Evolutionary conservation across 1,140 invertebrate species (phyloP), one percentile per base, ranked within the genome.

Genomic region (Scaptomyza montana): DNA sequence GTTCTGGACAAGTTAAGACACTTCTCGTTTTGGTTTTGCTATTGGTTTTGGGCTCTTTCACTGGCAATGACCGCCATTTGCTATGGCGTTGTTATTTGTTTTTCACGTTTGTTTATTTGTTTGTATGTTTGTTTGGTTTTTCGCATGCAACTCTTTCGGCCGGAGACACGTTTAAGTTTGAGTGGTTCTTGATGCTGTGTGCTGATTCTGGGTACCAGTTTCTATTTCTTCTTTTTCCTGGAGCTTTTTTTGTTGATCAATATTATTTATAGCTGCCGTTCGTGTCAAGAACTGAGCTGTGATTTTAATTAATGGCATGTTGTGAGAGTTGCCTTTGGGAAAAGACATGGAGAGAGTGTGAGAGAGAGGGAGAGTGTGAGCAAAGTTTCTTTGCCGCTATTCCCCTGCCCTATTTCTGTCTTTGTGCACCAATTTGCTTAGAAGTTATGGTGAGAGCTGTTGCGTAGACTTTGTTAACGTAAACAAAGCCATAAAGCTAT

Each of bases 41-140:
- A 30, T 30, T 41, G 39, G 39, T 43, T 36, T 66, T 56, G 43
- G 51, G 53, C 59, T 81, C 76, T 76, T 78, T 78, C 82, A 62
- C 81, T 86, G 81, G 84, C 78, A 86, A 82, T 89, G 82, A 86
- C 75, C 78, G 79, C 72, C 79, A 89, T 86, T 89, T 64, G 71
- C 73, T 61, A 28, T 76, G 64, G 65, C 30, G 65, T 69, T 73
- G 67, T 87, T 86, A 64, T 87, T 86, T 86, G 81, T 70, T 76
- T 81, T 81, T 87, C 78, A 69, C 85, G 78, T 86, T 86, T 74
- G 63, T 86, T 85, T 75, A 62, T 68, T 67, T 66, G 16, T 16
- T 16, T 16, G 56, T 61, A 57, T 72, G 46, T 61, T 66, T 72
- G 46, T 56, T 75, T 61, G 45, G 54, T 51, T 78, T 77, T 76